These are phyloP conservation scores for Pygathrix nemaeus DNA, from an alignment of 2,113 vertebrate genomes.

Conservation along the genomic window DNA sequence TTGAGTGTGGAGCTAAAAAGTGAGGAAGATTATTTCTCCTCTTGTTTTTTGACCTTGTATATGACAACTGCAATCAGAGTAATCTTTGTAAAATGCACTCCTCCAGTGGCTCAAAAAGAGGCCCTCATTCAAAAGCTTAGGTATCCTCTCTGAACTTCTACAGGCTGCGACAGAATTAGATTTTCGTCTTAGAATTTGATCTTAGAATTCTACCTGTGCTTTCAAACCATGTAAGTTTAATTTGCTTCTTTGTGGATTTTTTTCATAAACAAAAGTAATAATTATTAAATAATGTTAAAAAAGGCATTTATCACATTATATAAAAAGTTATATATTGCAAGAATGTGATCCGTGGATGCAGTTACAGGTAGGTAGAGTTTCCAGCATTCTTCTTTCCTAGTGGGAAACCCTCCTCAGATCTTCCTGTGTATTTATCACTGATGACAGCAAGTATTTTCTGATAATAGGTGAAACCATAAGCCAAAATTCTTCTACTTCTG, in stretches of 20 bases:
- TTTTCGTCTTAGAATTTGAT: neutral
- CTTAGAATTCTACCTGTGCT: neutral
- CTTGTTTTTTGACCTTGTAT: neutral
- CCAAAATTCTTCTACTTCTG: neutral
- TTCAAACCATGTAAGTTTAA: neutral
- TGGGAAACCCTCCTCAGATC: neutral
- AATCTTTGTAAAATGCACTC: neutral
- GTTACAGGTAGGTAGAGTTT: neutral
- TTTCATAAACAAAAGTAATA: neutral
- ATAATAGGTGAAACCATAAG: neutral
- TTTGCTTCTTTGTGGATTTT: slow-evolving; percentile 11
- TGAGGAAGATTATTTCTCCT: neutral
- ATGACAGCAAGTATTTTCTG: neutral
- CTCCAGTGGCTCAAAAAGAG: neutral
- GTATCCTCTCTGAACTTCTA: neutral
- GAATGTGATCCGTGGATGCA: neutral
- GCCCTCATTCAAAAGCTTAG: neutral
- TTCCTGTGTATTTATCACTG: neutral
- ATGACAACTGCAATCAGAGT: neutral
- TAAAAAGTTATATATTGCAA: neutral
- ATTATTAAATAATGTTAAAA: neutral
- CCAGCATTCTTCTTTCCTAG: neutral
- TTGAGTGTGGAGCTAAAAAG: neutral
- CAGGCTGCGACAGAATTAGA: neutral
- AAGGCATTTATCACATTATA: neutral